Percentiles rank a stretch among this genome's conserved stretches.
phyloP scores from a whole-genome alignment of 2,113 vertebrate genomes.

The Myotis lucifugus region DNA sequence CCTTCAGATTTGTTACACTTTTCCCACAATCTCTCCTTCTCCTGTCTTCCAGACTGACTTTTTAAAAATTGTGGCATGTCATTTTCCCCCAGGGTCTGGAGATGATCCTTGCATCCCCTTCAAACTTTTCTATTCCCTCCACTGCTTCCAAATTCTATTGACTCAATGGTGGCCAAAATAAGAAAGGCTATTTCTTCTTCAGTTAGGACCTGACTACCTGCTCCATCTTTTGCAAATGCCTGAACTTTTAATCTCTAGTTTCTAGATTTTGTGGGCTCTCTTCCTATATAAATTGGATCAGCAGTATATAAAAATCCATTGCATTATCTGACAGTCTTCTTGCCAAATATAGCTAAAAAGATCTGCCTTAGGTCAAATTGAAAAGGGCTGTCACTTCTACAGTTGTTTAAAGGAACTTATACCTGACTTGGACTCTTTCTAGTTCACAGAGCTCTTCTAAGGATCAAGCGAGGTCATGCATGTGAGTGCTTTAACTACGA shows the following conservation, averaged over 20 bases:
- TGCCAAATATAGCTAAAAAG: neutral
- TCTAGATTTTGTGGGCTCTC: slow-evolving; percentile 32
- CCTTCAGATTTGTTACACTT: slow-evolving; percentile 39
- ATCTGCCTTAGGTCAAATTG: neutral
- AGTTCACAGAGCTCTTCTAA: slow-evolving; percentile 37
- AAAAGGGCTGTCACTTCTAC: slow-evolving; percentile 16
- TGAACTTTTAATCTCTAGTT: slow-evolving; percentile 40
- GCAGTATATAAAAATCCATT: slow-evolving; percentile 6
- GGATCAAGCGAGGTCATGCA: neutral
- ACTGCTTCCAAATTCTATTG: neutral
- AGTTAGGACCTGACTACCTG: neutral
- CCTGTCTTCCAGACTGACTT: neutral
- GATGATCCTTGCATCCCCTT: neutral
- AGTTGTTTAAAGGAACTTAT: neutral
- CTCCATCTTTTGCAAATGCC: neutral
- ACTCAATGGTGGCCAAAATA: neutral
- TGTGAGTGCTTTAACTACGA: slow-evolving; percentile 7
- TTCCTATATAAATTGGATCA: neutral
- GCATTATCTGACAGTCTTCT: slow-evolving; percentile 7
- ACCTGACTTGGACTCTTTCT: slow-evolving; percentile 4
- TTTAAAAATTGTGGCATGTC: slow-evolving; percentile 16
- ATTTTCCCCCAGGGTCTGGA: neutral
- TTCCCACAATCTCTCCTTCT: neutral
- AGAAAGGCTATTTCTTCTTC: neutral
- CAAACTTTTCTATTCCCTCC: neutral